Evolutionary conservation across 1,140 invertebrate species (phyloP).

Genomic region (Zaprionus kolodkinae): DNA sequence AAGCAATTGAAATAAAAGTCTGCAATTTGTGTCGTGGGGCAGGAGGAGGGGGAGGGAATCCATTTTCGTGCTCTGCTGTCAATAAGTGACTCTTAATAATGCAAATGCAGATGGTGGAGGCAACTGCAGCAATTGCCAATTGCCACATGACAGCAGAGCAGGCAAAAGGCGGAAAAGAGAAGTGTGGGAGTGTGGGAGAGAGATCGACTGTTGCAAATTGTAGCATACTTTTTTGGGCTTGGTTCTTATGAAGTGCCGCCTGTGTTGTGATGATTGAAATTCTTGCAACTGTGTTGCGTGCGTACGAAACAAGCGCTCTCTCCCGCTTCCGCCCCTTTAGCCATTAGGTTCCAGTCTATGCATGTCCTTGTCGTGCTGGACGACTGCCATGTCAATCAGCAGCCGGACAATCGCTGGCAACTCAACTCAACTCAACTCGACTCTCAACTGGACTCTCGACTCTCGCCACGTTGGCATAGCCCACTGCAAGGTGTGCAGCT

Average conservation of each 20-base stretch:
- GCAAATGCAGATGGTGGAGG: conserved; percentile 35
- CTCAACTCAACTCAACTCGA: conserved; percentile 4
- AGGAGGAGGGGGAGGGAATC: background rate
- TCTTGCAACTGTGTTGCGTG: conserved; percentile 54
- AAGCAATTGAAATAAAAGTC: conserved; percentile 49
- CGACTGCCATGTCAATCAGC: conserved; percentile 42
- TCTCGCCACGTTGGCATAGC: background rate
- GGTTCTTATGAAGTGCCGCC: conserved; percentile 55
- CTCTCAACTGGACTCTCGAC: conserved; percentile 2
- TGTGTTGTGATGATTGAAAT: conserved; percentile 67
- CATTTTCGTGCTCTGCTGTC: conserved; percentile 39
- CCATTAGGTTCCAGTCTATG: conserved; percentile 56
- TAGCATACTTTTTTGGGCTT: conserved; percentile 52
- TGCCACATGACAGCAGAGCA: conserved; percentile 24
- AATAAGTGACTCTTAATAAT: conserved; percentile 66
- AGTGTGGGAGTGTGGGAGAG: background rate
- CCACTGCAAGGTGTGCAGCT: conserved; percentile 31
- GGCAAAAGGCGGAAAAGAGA: background rate
- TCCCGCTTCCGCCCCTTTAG: background rate
- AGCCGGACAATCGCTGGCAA: conserved; percentile 24
- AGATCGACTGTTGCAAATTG: conserved; percentile 26
- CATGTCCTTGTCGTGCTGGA: conserved; percentile 35
- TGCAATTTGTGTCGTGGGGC: conserved; percentile 35
- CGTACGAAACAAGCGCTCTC: background rate
- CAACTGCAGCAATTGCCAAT: conserved; percentile 16